Percentiles rank a stretch among this genome's conserved stretches.
Evolutionary conservation across 2,888 invertebrate species (phyloP).

Genomic region (Cetonia aurata): DNA sequence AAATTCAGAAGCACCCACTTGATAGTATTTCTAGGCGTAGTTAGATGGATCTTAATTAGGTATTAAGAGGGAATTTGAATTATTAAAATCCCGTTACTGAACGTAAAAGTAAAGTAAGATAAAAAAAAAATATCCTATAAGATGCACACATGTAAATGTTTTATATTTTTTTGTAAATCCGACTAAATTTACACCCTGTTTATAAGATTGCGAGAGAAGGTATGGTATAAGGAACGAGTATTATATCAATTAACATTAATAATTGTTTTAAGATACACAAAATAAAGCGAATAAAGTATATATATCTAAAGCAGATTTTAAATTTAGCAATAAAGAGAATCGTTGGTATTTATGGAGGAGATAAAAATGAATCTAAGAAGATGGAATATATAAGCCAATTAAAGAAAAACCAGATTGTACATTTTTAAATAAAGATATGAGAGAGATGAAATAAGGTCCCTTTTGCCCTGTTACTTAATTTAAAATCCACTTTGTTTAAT

Average conservation of each 20-base stretch:
- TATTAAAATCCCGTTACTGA: not conserved
- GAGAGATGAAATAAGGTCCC: too few relatives aligned
- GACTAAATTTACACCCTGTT: conserved; percentile 3
- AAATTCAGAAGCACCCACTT: conserved; percentile 25
- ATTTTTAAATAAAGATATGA: conserved; percentile 26
- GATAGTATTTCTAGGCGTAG: conserved; percentile 36
- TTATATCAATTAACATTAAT: conserved; percentile 14
- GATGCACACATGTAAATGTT: conserved; percentile 37
- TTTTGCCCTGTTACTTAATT: not conserved
- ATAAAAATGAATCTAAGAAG: not conserved
- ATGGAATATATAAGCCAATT: conserved; percentile 7
- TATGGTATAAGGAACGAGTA: not conserved
- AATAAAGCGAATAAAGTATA: not conserved
- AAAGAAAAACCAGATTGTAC: conserved; percentile 13
- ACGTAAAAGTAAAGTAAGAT: not conserved
- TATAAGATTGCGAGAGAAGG: not conserved
- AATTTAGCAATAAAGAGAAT: conserved; percentile 33
- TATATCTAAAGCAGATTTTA: conserved; percentile 25
- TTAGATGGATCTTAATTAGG: conserved; percentile 26
- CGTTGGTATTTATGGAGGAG: not conserved
- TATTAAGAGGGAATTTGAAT: too few relatives aligned
- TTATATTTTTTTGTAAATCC: conserved; percentile 39
- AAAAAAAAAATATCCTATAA: conserved; percentile 27
- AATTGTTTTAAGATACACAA: not conserved
- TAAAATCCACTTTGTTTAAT: too few relatives aligned